Evolutionary conservation across 2,888 invertebrate species (phyloP), one percentile per base, ranked within the genome.

Genomic region (Allolobophora icterica): DNA sequence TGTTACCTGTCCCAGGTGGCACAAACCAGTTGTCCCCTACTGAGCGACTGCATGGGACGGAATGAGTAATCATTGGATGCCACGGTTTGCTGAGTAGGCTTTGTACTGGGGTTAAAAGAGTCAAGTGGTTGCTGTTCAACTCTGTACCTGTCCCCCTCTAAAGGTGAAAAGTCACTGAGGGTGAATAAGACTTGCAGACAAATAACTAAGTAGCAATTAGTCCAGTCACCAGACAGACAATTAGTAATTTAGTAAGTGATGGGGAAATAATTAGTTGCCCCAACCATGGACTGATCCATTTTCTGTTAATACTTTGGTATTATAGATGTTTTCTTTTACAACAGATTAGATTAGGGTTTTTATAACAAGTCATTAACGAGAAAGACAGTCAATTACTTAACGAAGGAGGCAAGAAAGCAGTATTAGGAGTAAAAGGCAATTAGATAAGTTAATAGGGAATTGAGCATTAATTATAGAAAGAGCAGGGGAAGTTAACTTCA

Each of bases 91-190:
- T 71, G 30, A n/a, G 71, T n/a, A 71, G 21, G 71, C n/a, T 30
- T n/a, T 71, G 71, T 71, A 71, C n/a, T 71, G 71, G 71, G n/a
- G 71, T 71, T 71, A 71, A n/a, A 4, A 71, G n/a, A n/a, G 71
- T 71, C 71, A 71, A 71, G 71, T 71, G 71, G n/a, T 71, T n/a
- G 71, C 71, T 71, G 71, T n/a, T 71, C 71, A 71, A n/a, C 71
- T 8, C 71, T 17, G n/a, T 71, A 6, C 71, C 30, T 71, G 11
- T 71, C 71, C n/a, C 5, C 71, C 71, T 71, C 71, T n/a, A n/a
- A n/a, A 71, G 71, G 71, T 71, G 71, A 71, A 71, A 71, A 11
- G 71, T n/a, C n/a, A 71, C n/a, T 71, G 71, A n/a, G 5, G n/a
- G 71, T 71, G 71, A 71, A 71, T 11, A n/a, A 71, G 71, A 71